Conservation (phyloP, 1,140 invertebrate genomes). For the Drosophila quadrilineata region DNA sequence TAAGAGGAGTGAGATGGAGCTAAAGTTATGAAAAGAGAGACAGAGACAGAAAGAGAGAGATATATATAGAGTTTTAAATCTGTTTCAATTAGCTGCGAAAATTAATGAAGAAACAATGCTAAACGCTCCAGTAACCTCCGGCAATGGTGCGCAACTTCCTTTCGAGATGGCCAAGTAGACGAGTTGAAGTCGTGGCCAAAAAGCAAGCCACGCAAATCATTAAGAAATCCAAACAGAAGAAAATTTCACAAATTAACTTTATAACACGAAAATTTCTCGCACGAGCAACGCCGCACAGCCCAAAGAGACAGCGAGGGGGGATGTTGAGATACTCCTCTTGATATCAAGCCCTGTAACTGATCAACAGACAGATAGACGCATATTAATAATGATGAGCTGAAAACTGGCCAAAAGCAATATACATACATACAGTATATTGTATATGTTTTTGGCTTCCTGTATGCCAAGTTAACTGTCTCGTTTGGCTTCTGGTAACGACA, state of each 20-base stretch:
- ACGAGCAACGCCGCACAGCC: constrained; percentile 27
- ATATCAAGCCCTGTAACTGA: too few relatives aligned
- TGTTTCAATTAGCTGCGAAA: constrained; percentile 65
- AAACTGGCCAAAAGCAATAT: constrained; percentile 70
- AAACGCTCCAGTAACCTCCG: constrained; percentile 76
- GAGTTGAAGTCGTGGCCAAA: constrained; percentile 1
- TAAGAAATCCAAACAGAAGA: constrained; percentile 51
- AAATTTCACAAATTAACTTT: constrained; percentile 79
- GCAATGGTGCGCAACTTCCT: constrained; percentile 56
- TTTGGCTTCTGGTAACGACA: constrained; percentile 36
- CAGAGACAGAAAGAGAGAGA: too few relatives aligned
- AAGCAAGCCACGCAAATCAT: constrained; percentile 55
- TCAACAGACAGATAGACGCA: background rate
- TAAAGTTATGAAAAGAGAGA: too few relatives aligned
- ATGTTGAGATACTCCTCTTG: too few relatives aligned
- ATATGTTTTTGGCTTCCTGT: constrained; percentile 63
- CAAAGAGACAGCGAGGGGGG: too few relatives aligned
- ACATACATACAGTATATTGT: too few relatives aligned
- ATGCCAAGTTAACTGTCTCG: constrained; percentile 26
- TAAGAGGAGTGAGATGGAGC: too few relatives aligned
- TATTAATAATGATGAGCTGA: constrained; percentile 74
- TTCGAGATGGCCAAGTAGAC: constrained; percentile 4
- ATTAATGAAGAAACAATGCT: constrained; percentile 66
- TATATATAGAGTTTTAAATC: too few relatives aligned
- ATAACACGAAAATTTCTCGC: constrained; percentile 78